phyloP scores from a whole-genome alignment of 2,888 invertebrate species.

The Schrankia costaestrigalis region DNA sequence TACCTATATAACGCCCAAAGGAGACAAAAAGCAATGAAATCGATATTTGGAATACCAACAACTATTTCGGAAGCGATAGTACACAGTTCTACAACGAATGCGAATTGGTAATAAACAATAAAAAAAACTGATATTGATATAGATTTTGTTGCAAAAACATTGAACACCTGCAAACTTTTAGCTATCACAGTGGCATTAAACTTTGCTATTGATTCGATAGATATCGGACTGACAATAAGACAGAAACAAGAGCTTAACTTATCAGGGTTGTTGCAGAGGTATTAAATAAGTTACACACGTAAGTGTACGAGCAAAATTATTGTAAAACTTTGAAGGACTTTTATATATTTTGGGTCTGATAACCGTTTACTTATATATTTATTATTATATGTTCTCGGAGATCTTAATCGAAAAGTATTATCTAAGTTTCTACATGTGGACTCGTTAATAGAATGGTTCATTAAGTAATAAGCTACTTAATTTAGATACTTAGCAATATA shows the following conservation, averaged over 20 bases:
- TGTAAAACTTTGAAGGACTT: conserved; percentile 7
- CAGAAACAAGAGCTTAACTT: conserved; percentile 23
- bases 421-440: conserved; percentile 12
- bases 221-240: conserved; percentile 38
- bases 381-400: conserved; percentile 10
- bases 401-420: conserved; percentile 15
- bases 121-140: conserved; percentile 31
- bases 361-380: conserved; percentile 16
- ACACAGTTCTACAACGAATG: conserved; percentile 8
- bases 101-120: conserved; percentile 15
- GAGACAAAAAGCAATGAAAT: conserved; percentile 9
- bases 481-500: conserved; percentile 14
- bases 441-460: conserved; percentile 18
- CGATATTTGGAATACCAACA: conserved; percentile 17
- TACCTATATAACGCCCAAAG: conserved; percentile 2
- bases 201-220: conserved; percentile 41
- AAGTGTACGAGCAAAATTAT: conserved; percentile 15
- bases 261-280: conserved; percentile 19
- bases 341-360: conserved; percentile 12
- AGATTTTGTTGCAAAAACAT: conserved; percentile 31
- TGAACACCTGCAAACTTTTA: conserved; percentile 35
- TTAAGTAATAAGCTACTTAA: conserved; percentile 10
- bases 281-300: conserved; percentile 19
- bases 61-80: conserved; percentile 11
- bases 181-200: conserved; percentile 43